A percentile compares a stretch with the other conserved stretches of the same genome.
Evolutionary conservation across 2,797 vertebrate genomes (phyloP).

Genomic region (Moxostoma hubbsi): DNA sequence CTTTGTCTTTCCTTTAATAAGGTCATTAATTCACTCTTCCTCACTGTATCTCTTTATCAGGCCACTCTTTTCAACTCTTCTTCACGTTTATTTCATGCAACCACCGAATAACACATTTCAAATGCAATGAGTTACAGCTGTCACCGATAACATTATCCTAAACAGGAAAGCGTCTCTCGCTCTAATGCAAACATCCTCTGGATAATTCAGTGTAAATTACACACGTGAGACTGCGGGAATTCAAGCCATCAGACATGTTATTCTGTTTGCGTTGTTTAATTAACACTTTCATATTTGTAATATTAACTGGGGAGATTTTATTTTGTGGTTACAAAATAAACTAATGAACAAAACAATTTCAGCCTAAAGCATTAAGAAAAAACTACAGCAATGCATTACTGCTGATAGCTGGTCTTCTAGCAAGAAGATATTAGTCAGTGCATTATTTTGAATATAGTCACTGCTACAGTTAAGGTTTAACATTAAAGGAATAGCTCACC

Average conservation of each 20-base stretch:
- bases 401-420: background rate
- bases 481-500: too few relatives aligned
- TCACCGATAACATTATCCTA: slow-evolving; percentile 33
- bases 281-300: slow-evolving; percentile 35
- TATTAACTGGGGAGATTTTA: background rate
- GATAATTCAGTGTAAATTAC: slow-evolving; percentile 21
- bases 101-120: slow-evolving; percentile 29
- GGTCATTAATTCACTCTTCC: background rate
- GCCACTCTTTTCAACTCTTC: background rate
- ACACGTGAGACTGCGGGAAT: slow-evolving; percentile 13
- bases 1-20: too few relatives aligned
- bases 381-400: background rate
- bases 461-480: too few relatives aligned
- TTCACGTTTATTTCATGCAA: background rate
- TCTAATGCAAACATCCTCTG: slow-evolving; percentile 28
- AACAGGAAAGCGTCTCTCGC: background rate
- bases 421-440: too few relatives aligned
- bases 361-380: background rate
- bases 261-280: slow-evolving; percentile 37
- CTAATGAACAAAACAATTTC: background rate
- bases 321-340: background rate
- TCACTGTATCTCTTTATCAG: background rate
- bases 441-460: too few relatives aligned
- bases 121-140: slow-evolving; percentile 27
- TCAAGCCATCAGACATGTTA: slow-evolving; percentile 23